These are phyloP conservation scores for Chrysomela aeneicollis DNA, from an alignment of 2,888 invertebrate genomes.

Conservation along the genomic window DNA sequence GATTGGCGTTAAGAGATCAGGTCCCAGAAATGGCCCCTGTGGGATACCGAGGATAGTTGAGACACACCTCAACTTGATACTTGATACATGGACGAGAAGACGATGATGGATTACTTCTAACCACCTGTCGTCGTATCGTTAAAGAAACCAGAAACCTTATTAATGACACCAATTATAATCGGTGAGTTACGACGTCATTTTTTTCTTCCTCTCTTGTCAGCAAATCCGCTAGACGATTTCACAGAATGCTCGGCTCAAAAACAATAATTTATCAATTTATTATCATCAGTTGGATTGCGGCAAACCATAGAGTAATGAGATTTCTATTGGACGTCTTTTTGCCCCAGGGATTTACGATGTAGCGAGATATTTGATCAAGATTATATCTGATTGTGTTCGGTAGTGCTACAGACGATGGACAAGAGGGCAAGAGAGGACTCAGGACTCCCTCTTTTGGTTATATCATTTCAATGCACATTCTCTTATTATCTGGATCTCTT, in stretches of 20 bases:
- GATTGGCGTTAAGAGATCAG: not conserved
- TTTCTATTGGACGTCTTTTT: slow-evolving; percentile 15
- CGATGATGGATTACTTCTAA: not conserved
- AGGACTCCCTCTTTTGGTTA: too few species aligned
- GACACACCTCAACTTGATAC: not conserved
- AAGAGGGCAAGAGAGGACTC: too few species aligned
- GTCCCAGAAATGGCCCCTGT: not conserved
- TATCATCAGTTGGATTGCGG: slow-evolving; percentile 7
- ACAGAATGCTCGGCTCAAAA: slow-evolving; percentile 6
- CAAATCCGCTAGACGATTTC: slow-evolving; percentile 5
- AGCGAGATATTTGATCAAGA: too few species aligned
- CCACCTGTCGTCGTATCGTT: slow-evolving; percentile 5
- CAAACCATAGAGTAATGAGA: slow-evolving; percentile 15
- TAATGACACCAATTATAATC: slow-evolving; percentile 19
- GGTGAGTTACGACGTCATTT: not conserved
- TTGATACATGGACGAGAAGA: not conserved
- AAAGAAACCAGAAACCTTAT: not conserved
- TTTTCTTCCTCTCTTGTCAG: not conserved
- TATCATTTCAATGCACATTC: too few species aligned
- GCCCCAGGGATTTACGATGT: slow-evolving; percentile 9
- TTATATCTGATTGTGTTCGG: slow-evolving; percentile 14
- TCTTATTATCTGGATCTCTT: too few species aligned
- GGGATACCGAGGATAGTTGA: not conserved
- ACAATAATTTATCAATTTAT: slow-evolving; percentile 7
- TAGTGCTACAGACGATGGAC: slow-evolving; percentile 5